Base-by-base conservation (phyloP, 2,113 vertebrate species). In the Nyctereutes procyonoides region DNA sequence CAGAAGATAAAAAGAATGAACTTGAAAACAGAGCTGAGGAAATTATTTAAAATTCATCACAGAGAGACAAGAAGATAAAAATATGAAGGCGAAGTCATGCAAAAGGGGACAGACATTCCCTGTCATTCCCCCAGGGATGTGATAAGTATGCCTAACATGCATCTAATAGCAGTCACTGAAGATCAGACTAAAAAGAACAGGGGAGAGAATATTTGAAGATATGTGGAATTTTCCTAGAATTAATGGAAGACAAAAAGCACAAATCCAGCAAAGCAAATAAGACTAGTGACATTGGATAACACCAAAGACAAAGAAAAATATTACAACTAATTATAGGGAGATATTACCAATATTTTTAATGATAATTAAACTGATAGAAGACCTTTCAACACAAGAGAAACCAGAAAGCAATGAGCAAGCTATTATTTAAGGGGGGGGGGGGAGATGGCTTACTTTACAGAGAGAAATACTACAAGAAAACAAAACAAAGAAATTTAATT, bases 1-100 rank as follows among this genome's bases (percentile, higher is more conserved):
- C 74, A 93, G 53, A 71, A 88, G 38, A 94, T 38, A 86, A 38
- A 63, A 63, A 85, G 35, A 63, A 90, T 56, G 43, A 94, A 82
- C 14, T 73, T 65, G 51, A 79, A 88, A 88, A 76, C 0, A 53
- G n/a, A 87, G 58, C 63, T 92, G 24, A 94, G 92, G 76, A 94
- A 96, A 73, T 85, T 80, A 89, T 56, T 35, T 14, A 84, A 89
- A 88, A 94, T 73, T 89, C 48, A 85, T 80, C 77, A 81, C 12
- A 67, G 19, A 92, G 48, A 89, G 26, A 91, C 19, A 84, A 88
- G 84, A 53, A 87, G 22, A 87, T 94, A 32, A 82, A 95, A 92
- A 94, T 22, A 80, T 38, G 26, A 85, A 84, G 88, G 28, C 79
- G n/a, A 65, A 63, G 51, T 89, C 65, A 89, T 58, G 10, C 35